Percentiles rank a stretch among this genome's conserved stretches.
phyloP scores from a whole-genome alignment of 1,140 invertebrate species.

The Philopotamus ludificatus region DNA sequence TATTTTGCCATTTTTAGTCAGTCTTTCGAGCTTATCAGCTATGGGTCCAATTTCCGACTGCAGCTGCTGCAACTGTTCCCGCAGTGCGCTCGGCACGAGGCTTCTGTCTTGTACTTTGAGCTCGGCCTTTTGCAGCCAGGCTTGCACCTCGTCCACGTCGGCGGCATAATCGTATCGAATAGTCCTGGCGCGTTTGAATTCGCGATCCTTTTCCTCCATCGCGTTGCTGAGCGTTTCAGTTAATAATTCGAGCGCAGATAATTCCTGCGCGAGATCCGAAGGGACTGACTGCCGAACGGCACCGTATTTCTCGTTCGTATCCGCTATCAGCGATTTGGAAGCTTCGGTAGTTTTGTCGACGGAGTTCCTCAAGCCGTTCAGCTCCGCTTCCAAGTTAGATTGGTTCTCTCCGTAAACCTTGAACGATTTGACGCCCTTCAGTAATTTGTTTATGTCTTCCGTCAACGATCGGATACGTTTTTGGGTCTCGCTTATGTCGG shows the following conservation, averaged over 20 bases:
- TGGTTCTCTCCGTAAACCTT: conserved; percentile 74
- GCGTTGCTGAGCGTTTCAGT: conserved; percentile 72
- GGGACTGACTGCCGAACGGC: conserved; percentile 69
- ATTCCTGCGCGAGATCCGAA: conserved; percentile 71
- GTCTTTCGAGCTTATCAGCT: conserved; percentile 73
- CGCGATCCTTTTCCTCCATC: conserved; percentile 84
- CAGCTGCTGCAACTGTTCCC: conserved; percentile 74
- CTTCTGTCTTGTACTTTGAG: conserved; percentile 78
- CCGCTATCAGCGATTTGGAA: conserved; percentile 63
- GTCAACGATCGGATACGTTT: conserved; percentile 64
- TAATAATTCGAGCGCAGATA: conserved; percentile 75
- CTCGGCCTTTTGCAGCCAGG: conserved; percentile 81
- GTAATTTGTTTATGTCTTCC: conserved; percentile 61
- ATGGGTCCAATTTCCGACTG: conserved; percentile 72
- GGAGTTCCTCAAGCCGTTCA: conserved; percentile 53
- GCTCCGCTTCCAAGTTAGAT: conserved; percentile 55
- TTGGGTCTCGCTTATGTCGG: conserved; percentile 60
- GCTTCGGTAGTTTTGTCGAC: conserved; percentile 58
- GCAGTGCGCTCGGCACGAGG: conserved; percentile 72
- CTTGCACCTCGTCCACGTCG: conserved; percentile 77
- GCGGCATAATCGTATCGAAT: conserved; percentile 74
- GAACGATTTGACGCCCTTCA: conserved; percentile 63
- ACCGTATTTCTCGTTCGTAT: conserved; percentile 67
- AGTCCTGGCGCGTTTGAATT: conserved; percentile 81
- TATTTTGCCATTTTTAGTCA: conserved; percentile 72